These are phyloP conservation scores for Notothenia coriiceps DNA, from an alignment of 2,113 vertebrate species.

Conservation along the genomic window DNA sequence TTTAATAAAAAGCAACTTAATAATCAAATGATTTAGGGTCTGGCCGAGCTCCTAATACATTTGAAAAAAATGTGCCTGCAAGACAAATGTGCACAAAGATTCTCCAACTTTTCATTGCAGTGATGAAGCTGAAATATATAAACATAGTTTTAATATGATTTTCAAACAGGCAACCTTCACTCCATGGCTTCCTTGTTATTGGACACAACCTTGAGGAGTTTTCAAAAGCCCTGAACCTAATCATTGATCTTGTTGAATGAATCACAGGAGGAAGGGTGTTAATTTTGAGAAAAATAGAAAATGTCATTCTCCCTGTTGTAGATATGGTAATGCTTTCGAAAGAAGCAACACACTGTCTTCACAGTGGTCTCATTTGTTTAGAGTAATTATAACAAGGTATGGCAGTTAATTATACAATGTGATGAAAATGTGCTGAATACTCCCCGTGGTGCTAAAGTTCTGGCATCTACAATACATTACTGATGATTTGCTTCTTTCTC, in stretches of 20 bases:
- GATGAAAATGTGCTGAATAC: slow-evolving; percentile 33
- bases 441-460: slow-evolving; percentile 23
- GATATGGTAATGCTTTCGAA: slow-evolving; percentile 2
- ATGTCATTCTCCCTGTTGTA: background rate
- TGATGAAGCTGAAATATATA: background rate
- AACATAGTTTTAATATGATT: background rate
- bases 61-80: background rate
- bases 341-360: background rate
- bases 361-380: slow-evolving; percentile 37
- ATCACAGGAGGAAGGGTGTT: background rate
- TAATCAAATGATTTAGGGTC: background rate
- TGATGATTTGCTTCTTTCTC: slow-evolving; percentile 27
- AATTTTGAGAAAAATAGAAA: background rate
- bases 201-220: slow-evolving; percentile 7
- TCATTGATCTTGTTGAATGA: background rate
- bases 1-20: background rate
- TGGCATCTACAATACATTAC: slow-evolving; percentile 36
- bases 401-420: slow-evolving; percentile 44
- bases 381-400: slow-evolving; percentile 37
- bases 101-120: background rate
- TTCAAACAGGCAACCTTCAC: background rate
- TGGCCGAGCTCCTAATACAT: background rate
- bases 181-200: background rate
- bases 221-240: background rate
- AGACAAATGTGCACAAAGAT: background rate